A percentile compares a stretch with the other conserved stretches of the same genome.
phyloP scores from a whole-genome alignment of 2,888 invertebrate genomes.

The Ichneumoninae sp. region DNA sequence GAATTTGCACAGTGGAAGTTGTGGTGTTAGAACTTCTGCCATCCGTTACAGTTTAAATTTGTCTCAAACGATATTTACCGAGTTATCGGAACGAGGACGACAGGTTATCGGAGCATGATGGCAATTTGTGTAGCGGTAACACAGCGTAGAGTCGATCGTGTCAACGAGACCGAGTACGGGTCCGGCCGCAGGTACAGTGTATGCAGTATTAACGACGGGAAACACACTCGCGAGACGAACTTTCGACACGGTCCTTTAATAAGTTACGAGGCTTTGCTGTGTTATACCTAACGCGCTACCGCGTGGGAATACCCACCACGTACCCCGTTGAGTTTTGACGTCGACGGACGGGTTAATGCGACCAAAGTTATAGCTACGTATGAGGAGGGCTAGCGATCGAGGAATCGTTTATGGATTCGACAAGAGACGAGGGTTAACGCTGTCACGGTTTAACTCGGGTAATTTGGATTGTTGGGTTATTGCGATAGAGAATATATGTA shows the following conservation, averaged over 20 bases:
- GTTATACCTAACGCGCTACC: not conserved
- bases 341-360: constrained; percentile 9
- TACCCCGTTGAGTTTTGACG: constrained; percentile 15
- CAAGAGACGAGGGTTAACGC: not conserved
- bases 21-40: not conserved
- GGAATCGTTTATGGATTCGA: not conserved
- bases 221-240: constrained; percentile 41
- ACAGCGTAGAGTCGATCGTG: constrained; percentile 47
- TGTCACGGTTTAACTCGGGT: not conserved
- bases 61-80: constrained; percentile 51
- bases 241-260: constrained; percentile 58
- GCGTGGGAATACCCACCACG: not conserved
- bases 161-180: constrained; percentile 35
- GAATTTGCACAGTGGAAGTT: not conserved
- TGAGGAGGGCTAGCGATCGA: not conserved
- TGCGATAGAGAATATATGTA: no score
- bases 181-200: not conserved
- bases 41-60: constrained; percentile 9
- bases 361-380: not conserved
- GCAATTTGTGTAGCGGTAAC: constrained; percentile 1
- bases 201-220: constrained; percentile 20
- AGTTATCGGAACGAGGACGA: constrained; percentile 33
- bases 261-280: constrained; percentile 52
- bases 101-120: not conserved
- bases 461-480: no score